These are phyloP conservation scores for Oceanites oceanicus DNA, from an alignment of 2,113 vertebrate genomes.

Conservation along the genomic window DNA sequence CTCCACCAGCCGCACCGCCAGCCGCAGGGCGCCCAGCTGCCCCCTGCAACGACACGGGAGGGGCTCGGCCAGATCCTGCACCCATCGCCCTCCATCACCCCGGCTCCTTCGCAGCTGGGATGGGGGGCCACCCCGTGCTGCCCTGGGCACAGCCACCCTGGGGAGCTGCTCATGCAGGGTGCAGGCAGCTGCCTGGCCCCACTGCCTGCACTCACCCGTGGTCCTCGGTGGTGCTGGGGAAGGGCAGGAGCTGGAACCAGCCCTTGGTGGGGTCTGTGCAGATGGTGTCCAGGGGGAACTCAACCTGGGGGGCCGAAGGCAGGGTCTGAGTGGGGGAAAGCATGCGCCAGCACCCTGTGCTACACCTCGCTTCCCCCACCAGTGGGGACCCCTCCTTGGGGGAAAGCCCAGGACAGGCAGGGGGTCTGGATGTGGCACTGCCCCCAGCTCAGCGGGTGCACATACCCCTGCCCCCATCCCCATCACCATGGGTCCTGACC, in stretches of 20 bases:
- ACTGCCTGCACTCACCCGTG: slow-evolving; percentile 67
- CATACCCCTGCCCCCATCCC: no score
- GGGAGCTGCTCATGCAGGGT: neutral
- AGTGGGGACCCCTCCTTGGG: neutral
- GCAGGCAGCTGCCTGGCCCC: neutral
- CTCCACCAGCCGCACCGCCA: slow-evolving; percentile 84
- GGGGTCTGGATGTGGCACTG: neutral
- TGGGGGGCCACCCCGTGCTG: neutral
- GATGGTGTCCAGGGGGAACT: slow-evolving; percentile 78
- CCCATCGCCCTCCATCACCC: accelerated
- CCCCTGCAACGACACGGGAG: slow-evolving; percentile 38
- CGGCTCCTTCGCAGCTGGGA: neutral
- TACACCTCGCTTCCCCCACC: no score
- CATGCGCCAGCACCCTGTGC: accelerated
- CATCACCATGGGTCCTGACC: neutral
- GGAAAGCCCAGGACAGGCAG: neutral
- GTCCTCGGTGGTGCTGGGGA: slow-evolving; percentile 77
- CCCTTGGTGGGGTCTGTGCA: slow-evolving; percentile 72
- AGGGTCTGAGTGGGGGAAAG: neutral
- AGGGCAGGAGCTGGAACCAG: slow-evolving; percentile 89
- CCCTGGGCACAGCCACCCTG: neutral
- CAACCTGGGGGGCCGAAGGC: slow-evolving; percentile 69
- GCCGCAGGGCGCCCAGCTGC: slow-evolving; percentile 85
- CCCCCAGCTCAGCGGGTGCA: neutral
- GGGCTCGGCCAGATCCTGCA: neutral